Evolutionary conservation across 1,140 invertebrate genomes (phyloP).

Genomic region (Manduca sexta): DNA sequence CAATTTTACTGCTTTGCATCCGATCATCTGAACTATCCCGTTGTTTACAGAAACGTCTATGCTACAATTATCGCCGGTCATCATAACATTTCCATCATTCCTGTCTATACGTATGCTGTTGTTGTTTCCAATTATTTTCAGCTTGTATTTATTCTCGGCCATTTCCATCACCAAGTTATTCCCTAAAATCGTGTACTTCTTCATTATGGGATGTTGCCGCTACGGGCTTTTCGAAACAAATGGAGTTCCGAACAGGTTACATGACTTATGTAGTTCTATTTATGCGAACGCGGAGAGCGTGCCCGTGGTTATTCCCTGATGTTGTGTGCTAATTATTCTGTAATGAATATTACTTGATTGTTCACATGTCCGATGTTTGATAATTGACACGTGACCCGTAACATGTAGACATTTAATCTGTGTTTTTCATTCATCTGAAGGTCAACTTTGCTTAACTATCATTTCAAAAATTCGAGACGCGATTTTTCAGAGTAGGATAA

Average conservation of each 20-base stretch:
- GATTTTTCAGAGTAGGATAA: too few relatives aligned
- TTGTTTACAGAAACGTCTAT: constrained; percentile 14
- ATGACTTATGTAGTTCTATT: neutral
- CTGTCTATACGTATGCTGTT: constrained; percentile 16
- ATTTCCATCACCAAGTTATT: constrained; percentile 24
- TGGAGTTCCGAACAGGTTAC: neutral
- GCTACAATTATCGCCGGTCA: constrained; percentile 18
- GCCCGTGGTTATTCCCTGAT: neutral
- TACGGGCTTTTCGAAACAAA: neutral
- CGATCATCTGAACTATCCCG: constrained; percentile 14
- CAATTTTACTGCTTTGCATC: too few relatives aligned
- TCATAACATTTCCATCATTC: constrained; percentile 14
- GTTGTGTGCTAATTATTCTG: too few relatives aligned
- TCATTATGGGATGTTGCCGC: constrained; percentile 10
- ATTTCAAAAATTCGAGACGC: too few relatives aligned
- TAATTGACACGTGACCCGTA: too few relatives aligned
- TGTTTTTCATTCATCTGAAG: too few relatives aligned
- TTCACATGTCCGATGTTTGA: too few relatives aligned
- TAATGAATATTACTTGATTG: too few relatives aligned
- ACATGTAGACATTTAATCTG: too few relatives aligned
- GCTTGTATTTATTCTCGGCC: constrained; percentile 9
- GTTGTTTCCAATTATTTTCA: constrained; percentile 22
- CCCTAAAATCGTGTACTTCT: constrained; percentile 16
- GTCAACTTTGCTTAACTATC: too few relatives aligned
- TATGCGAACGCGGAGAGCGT: neutral